A percentile compares a stretch with the other conserved stretches of the same genome.
phyloP scores from a whole-genome alignment of 2,888 invertebrate species.

The Teinopalpus imperialis region DNA sequence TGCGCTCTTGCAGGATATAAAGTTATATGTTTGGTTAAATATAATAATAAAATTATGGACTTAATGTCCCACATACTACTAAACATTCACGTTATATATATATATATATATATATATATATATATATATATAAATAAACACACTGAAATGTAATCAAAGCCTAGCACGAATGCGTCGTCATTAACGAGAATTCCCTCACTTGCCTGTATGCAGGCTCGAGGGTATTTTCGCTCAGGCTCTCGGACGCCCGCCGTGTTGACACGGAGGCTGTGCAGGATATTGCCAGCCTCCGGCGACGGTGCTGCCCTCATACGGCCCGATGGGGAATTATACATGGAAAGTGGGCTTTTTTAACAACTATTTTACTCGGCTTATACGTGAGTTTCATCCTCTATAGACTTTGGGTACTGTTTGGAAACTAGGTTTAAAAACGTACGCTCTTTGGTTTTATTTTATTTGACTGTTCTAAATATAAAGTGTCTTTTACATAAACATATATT shows the following conservation, averaged over 20 bases:
- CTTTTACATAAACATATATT: too few species aligned
- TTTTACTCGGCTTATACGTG: slow-evolving; percentile 19
- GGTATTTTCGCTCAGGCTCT: slow-evolving; percentile 42
- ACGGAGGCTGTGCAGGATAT: slow-evolving; percentile 49
- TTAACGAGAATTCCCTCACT: slow-evolving; percentile 7
- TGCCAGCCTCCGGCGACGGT: slow-evolving; percentile 45
- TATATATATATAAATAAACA: too few species aligned
- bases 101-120: too few species aligned
- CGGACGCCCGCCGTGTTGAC: slow-evolving; percentile 47
- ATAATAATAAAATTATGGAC: too few species aligned
- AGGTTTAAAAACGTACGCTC: too few species aligned
- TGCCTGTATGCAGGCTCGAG: slow-evolving; percentile 24
- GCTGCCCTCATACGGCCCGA: slow-evolving; percentile 28
- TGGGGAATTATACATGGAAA: slow-evolving; percentile 36
- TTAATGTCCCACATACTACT: too few species aligned
- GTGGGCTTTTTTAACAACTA: slow-evolving; percentile 29
- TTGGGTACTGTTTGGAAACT: too few species aligned
- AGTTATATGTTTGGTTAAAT: too few species aligned
- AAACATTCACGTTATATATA: too few species aligned
- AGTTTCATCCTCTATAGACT: slow-evolving; percentile 15
- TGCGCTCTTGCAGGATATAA: too few species aligned
- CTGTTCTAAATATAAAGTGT: too few species aligned
- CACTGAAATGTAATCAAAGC: neutral
- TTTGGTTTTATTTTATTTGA: too few species aligned
- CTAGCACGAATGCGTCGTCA: slow-evolving; percentile 20